A percentile compares a stretch with the other conserved stretches of the same genome.
Evolutionary conservation across 2,113 vertebrate genomes (phyloP).

Genomic region (Leptobrachium ailaonicum): DNA sequence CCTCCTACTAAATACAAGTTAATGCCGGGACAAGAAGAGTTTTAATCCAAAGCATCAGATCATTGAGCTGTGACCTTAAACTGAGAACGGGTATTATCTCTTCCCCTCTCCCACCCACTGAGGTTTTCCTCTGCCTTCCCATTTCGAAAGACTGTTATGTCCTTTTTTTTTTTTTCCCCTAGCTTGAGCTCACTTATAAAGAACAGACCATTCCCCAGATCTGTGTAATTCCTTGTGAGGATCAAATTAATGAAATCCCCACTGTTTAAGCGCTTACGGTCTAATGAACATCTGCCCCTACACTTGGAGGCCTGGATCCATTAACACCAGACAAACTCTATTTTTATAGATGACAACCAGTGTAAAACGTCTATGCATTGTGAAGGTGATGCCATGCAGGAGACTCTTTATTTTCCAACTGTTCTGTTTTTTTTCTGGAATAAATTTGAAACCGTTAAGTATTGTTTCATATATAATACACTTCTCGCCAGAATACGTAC

Average conservation of each 20-base stretch:
- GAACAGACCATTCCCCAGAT: conserved; percentile 48
- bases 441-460: no score
- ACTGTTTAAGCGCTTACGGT: conserved; percentile 51
- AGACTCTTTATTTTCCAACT: no score
- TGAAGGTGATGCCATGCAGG: neutral
- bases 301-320: neutral
- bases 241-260: conserved; percentile 56
- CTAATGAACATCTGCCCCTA: conserved; percentile 35
- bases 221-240: conserved; percentile 56
- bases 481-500: no score
- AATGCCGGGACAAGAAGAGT: neutral
- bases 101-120: conserved; percentile 24
- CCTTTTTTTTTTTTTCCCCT: neutral
- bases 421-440: no score
- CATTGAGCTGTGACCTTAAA: conserved; percentile 1
- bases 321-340: neutral
- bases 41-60: neutral
- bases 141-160: conserved; percentile 5
- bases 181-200: conserved; percentile 22
- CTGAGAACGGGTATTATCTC: conserved; percentile 29
- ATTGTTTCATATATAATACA: no score
- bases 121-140: conserved; percentile 15
- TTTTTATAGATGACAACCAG: conserved; percentile 4
- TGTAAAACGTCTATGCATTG: conserved; percentile 3
- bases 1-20: neutral